Evolutionary conservation across 2,113 vertebrate genomes (phyloP).

Genomic region (Otocyon megalotis): DNA sequence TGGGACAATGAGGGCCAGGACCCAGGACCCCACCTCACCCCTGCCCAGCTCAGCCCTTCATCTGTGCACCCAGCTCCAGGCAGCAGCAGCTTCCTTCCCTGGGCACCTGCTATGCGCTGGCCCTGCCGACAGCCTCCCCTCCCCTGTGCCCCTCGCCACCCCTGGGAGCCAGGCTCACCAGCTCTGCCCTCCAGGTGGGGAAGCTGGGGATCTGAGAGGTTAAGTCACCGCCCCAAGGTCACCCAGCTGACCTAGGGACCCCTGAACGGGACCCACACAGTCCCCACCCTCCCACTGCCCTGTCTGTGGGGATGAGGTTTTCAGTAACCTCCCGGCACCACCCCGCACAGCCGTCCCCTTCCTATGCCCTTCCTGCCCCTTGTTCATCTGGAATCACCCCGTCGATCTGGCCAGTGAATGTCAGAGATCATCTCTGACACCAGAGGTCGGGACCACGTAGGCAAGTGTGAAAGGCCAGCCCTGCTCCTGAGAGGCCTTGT

Average conservation of each 20-base stretch:
- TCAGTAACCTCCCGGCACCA: not conserved
- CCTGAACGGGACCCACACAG: not conserved
- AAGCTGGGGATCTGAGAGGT: not conserved
- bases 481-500: no score
- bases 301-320: not conserved
- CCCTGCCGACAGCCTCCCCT: not conserved
- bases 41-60: not conserved
- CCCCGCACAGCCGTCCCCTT: not conserved
- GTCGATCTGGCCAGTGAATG: rapidly evolving
- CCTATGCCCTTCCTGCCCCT: not conserved
- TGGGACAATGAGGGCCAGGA: not conserved
- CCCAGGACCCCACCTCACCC: not conserved
- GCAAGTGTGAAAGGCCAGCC: not conserved
- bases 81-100: not conserved
- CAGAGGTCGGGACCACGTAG: rapidly evolving
- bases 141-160: not conserved
- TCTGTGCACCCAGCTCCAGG: not conserved
- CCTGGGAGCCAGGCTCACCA: not conserved
- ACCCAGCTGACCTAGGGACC: not conserved
- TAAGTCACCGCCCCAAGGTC: not conserved
- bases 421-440: not conserved
- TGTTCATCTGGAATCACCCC: not conserved
- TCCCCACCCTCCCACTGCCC: not conserved
- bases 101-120: not conserved
- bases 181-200: not conserved